Evolutionary conservation across 2,113 vertebrate genomes (phyloP), one percentile per base, ranked within the genome.

Genomic region (Phylloscopus whistleri): DNA sequence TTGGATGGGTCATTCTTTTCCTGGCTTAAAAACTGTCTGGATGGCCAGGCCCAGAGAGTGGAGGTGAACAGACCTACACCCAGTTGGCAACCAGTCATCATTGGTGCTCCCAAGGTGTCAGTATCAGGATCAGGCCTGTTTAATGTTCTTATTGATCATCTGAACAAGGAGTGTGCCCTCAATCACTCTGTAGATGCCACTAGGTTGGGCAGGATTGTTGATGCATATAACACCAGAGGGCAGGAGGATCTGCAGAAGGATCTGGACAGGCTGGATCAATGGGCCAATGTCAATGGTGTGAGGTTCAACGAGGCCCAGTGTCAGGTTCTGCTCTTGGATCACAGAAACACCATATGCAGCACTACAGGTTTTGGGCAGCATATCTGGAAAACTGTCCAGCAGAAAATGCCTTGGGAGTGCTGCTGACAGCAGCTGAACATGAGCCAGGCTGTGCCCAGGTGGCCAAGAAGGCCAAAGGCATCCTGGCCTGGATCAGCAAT

Each of bases 251-350:
- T 30, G 4, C 11, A 69, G 35, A 63, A 5, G 23, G 19, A 75
- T 39, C 48, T 75, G 23, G 11, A 18, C 23, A 39, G 23, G 5
- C 16, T 81, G 37, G 13, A 75, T n/a, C 11, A 4, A 22, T 21
- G 18, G 23, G 8, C 27, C 1, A 1, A 37, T 10, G 10, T 27
- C 23, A 52, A 1, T 30, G 4, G 7, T 7, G 30, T 6, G 4
- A 62, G 5, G 10, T 22, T 26, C 48, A 62, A 19, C 27, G 43
- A n/a, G 6, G 3, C 3, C 6, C 4, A 53, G 12, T 15, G 31
- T 5, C 0, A 0, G 8, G 22, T 73, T 18, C 46, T 78, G 31
- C 11, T 10, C 27, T 19, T 37, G 2, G 23, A 3, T 35, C 13
- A 55, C n/a, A 48, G 6, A 6, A 68, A 56, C 6, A 3, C 3